Evolutionary conservation across 2,113 vertebrate species (phyloP), one percentile per base, ranked within the genome.

Genomic region (Pygoscelis adeliae): DNA sequence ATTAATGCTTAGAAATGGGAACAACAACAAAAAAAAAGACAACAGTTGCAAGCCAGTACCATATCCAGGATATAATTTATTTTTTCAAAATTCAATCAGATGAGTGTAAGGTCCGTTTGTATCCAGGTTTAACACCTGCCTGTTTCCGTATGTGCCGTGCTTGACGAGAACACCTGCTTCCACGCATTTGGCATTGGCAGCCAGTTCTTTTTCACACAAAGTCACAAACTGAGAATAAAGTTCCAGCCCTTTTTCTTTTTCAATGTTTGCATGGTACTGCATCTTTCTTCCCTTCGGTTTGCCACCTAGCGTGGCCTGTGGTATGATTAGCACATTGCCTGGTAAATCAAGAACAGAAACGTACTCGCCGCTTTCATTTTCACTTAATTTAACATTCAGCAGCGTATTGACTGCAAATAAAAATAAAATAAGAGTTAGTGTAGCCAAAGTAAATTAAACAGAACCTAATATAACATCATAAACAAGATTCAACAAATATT

Each of bases 41-140:
- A 77, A n/a, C 27, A 74, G 40, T 38, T 59, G 34, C 26, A 61
- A 56, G 83, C 44, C 76, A 90, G 27, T 32, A 53, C 8, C n/a
- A 15, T 78, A 72, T 22, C 49, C 9, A 46, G 47, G 29, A 53
- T 36, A 69, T 23, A 6, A 65, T 42, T 90, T 78, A 42, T 91
- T 87, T 69, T 97, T 95, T 98, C 93, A 99, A 97, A 99, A 99
- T 79, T 99, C 99, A 93, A 99, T 98, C 79, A 99, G 84, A 82
- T 99, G 99, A 58, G 99, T 99, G 95, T 99, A 99, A 7, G 99
- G 99, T 87, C 99, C 99, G 44, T 99, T 99, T 77, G 99, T 99
- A 93, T 99, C 98, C 38, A 99, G 98, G 56, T 98, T 98, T 90
- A 99, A 98, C 36, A 99, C 99, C 73, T 99, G 99, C 96, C 99